Base-by-base conservation (phyloP, 2,113 vertebrate genomes). In the Rhea pennata region DNA sequence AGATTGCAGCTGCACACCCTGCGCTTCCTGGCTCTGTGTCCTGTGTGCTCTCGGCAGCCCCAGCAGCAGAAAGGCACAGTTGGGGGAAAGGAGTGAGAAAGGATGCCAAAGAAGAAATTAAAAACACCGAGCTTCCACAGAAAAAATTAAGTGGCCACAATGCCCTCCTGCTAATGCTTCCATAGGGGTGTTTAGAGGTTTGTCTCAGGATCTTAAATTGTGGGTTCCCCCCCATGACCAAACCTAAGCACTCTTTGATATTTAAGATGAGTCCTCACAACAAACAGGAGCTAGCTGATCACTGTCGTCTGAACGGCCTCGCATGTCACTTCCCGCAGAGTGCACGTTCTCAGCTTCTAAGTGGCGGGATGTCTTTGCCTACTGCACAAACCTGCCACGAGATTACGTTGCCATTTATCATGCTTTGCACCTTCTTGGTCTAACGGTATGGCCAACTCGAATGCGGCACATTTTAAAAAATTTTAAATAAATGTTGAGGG, bases 401-500 rank as follows among this genome's bases (percentile, higher is more conserved):
- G 71, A 56, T 90, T 83, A 92, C 82, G 88, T 4, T 72, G 71
- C 67, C 69, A 42, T 84, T 95, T 76, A 74, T 96, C 95, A 94
- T 39, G 23, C 69, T 87, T 91, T 39, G 44, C 33, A 69, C 65
- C 64, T 93, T 92, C 92, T 84, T 71, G 72, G 73, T 73, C 87
- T 76, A 77, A 92, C 23, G 9, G 9, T 27, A 74, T 0, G 8
- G 53, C 73, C 14, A 9, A 44, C 64, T 88, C 64, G 80, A 94
- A 93, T 33, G 33, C 4, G 5, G 6, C 21, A 12, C 9, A 17
- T 82, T 62, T 90, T 33, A 4, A n/a, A 46, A 46, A 46, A 48
- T 24, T 82, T 81, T 62, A 87, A 97, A 97, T 84, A 92, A 95
- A 95, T 5, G 10, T 11, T 53, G 93, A 92, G 83, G 44, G 67